Percentiles rank a stretch among this genome's conserved stretches.
These are phyloP conservation scores for Limnothrissa miodon DNA, from an alignment of 2,113 vertebrate genomes.

Conservation along the genomic window DNA sequence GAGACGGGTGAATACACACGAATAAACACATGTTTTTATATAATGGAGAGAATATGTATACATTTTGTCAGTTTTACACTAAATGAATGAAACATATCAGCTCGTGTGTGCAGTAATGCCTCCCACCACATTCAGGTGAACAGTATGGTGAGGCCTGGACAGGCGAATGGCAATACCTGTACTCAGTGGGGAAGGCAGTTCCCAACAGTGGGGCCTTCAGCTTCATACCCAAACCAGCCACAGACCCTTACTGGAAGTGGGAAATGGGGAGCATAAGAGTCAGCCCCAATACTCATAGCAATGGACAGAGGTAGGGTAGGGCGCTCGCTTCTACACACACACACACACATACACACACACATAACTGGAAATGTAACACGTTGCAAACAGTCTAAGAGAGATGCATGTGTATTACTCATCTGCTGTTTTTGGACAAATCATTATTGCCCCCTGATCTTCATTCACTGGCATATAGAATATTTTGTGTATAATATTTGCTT, in stretches of 20 bases:
- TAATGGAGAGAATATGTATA: too few species aligned
- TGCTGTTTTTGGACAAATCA: not conserved
- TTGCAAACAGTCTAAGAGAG: too few species aligned
- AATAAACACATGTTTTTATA: not conserved
- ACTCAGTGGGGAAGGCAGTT: conserved; percentile 69
- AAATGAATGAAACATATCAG: not conserved
- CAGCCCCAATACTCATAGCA: conserved; percentile 49
- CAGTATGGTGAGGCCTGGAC: conserved; percentile 74
- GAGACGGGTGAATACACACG: conserved; percentile 76
- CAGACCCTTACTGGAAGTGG: conserved; percentile 63
- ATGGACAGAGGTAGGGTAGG: conserved; percentile 50
- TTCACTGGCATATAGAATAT: not conserved
- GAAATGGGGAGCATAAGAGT: conserved; percentile 82
- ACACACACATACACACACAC: not conserved
- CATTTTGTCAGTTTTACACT: too few species aligned
- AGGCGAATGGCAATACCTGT: conserved; percentile 82
- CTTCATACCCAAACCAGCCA: conserved; percentile 72
- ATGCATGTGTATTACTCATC: not conserved
- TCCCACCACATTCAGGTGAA: conserved; percentile 58
- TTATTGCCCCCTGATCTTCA: not conserved
- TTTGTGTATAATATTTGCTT: not conserved
- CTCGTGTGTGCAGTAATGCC: not conserved
- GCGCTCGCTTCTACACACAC: not conserved
- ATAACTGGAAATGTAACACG: not conserved
- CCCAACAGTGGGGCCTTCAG: conserved; percentile 76